A percentile compares a stretch with the other conserved stretches of the same genome.
Evolutionary conservation across 2,113 vertebrate species (phyloP).

Genomic region (Drymodes brunneopygia): DNA sequence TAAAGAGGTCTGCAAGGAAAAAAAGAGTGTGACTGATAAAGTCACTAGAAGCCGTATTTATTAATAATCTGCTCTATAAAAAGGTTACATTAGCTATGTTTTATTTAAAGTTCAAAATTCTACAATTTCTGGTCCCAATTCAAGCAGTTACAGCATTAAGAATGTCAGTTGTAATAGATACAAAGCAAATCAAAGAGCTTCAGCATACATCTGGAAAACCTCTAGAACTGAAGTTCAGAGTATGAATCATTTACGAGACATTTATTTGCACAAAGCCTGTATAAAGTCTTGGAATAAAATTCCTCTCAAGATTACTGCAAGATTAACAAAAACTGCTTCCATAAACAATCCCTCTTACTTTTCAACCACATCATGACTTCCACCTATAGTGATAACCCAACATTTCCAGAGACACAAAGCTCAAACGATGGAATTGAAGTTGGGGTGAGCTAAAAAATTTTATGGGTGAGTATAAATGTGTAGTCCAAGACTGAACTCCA

Average conservation of each 20-base stretch:
- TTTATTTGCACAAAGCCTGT: neutral
- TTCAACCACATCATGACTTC: neutral
- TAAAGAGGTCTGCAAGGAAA: neutral
- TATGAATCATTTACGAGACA: neutral
- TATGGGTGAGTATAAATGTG: neutral
- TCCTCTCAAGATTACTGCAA: neutral
- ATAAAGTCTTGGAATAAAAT: neutral
- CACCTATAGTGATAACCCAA: neutral
- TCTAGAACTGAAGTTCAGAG: neutral
- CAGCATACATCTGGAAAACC: neutral
- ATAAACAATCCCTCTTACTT: neutral
- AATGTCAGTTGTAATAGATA: neutral
- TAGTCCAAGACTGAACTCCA: neutral
- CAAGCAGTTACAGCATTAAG: neutral
- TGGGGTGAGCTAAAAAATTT: neutral
- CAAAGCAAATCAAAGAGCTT: neutral
- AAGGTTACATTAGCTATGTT: neutral
- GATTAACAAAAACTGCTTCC: neutral
- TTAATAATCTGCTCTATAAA: neutral
- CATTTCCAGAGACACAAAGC: neutral
- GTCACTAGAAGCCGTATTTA: neutral
- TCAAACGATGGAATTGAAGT: neutral
- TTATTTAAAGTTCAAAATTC: neutral
- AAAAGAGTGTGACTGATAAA: neutral
- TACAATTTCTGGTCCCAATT: neutral